phyloP scores from a whole-genome alignment of 2,113 vertebrate genomes.

The Illadopsis cleaveri region DNA sequence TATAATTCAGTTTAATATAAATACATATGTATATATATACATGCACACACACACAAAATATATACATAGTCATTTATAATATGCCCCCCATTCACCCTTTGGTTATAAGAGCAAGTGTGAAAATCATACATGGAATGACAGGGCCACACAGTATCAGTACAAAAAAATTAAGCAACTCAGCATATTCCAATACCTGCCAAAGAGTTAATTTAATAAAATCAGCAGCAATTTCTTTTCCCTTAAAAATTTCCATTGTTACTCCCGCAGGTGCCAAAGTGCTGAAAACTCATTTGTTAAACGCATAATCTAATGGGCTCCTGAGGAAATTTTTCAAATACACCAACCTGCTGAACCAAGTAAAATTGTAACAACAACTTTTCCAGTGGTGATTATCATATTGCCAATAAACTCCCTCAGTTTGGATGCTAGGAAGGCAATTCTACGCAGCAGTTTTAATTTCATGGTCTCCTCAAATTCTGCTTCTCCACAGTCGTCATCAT shows the following conservation, averaged over 20 bases:
- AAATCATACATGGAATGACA: background rate
- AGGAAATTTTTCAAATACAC: constrained; percentile 38
- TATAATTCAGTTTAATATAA: background rate
- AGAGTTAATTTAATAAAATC: constrained; percentile 42
- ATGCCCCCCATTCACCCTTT: background rate
- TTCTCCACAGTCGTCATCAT: constrained; percentile 82
- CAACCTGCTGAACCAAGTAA: constrained; percentile 91
- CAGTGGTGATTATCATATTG: constrained; percentile 94
- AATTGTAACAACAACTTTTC: constrained; percentile 94
- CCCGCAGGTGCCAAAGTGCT: background rate
- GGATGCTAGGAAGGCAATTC: constrained; percentile 84
- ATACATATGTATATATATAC: background rate
- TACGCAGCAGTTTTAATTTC: constrained; percentile 88
- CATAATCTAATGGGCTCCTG: background rate
- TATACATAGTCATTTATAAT: background rate
- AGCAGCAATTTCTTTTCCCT: constrained; percentile 40
- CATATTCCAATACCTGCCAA: constrained; percentile 11
- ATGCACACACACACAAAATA: fast-evolving
- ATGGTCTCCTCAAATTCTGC: constrained; percentile 86
- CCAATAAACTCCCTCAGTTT: constrained; percentile 93
- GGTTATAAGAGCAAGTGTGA: background rate
- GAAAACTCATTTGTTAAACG: constrained; percentile 10
- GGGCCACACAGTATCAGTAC: background rate
- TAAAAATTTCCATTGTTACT: constrained; percentile 27
- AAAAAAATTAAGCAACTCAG: constrained; percentile 2